Evolutionary conservation across 2,888 invertebrate genomes (phyloP), one percentile per base, ranked within the genome.

Genomic region (Zygothrica quintamaculata): DNA sequence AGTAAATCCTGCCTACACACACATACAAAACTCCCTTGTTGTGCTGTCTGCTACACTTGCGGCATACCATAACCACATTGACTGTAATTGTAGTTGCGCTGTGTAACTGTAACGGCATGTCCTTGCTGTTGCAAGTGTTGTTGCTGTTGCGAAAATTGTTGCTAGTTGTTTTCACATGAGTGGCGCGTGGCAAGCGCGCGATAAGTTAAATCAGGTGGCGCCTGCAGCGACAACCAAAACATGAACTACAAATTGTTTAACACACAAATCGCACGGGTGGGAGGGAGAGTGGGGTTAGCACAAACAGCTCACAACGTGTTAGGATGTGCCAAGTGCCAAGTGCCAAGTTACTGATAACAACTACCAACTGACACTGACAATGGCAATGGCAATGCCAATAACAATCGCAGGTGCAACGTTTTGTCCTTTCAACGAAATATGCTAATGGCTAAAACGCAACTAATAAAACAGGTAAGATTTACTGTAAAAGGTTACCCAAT

Each of bases 241-340:
- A 80, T 70, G 75, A 70, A 65, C 77, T 80, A 75, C 80, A 84
- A 80, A 80, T 80, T 84, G 80, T 74, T 84, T 48, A 77, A 82
- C 84, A 82, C 84, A 82, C 79, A 79, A 79, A 72, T 79, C 72
- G 66, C 74, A 51, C 68, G 39, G 47, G 7, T 53, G 50, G 18
- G 33, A 56, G 25, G 22, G 26, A 29, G n/a, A 16, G 43, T 18
- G 8, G 34, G 8, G 8, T 25, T 33, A 16, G 33, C 37, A 52
- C 55, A 40, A 39, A 44, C 60, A 8, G 43, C 58, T 62, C 46
- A 33, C 11, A 34, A 34, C 34, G 9, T 36, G 53, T 37, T 59
- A 12, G 25, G n/a, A 50, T 50, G 25, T 4, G n/a, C 29, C 46
- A 55, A 55, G 50, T 67, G 43, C 29, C 46, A 40, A 40, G 16